phyloP scores from a whole-genome alignment of 2,797 vertebrate genomes.

The Catharus ustulatus region DNA sequence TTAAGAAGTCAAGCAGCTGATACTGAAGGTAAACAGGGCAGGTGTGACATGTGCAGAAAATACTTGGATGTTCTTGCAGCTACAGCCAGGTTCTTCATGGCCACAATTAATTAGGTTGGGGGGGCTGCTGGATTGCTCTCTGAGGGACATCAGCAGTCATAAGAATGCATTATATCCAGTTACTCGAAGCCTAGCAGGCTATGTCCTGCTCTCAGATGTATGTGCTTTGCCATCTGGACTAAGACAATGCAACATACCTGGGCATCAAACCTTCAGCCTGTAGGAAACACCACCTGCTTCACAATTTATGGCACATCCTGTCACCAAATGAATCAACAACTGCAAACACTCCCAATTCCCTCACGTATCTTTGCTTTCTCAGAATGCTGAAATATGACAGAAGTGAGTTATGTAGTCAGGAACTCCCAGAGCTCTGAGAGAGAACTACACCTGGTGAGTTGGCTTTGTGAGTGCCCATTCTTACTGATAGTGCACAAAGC shows the following conservation, averaged over 20 bases:
- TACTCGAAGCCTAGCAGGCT: background rate
- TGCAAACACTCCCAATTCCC: background rate
- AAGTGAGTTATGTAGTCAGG: background rate
- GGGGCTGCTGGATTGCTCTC: background rate
- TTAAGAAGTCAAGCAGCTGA: background rate
- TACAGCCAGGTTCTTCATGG: background rate
- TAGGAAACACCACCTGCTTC: background rate
- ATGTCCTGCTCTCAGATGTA: background rate
- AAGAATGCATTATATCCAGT: background rate
- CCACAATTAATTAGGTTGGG: background rate
- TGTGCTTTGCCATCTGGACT: background rate
- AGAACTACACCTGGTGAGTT: background rate
- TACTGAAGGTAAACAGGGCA: background rate
- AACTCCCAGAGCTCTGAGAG: background rate
- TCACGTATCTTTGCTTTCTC: background rate
- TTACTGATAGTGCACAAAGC: fast-evolving
- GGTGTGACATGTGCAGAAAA: background rate
- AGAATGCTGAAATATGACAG: background rate
- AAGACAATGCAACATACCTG: background rate
- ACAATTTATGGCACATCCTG: background rate
- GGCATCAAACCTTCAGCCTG: background rate
- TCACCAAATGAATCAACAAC: background rate
- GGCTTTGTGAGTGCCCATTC: background rate
- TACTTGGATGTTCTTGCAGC: background rate
- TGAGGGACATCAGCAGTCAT: background rate